Conservation (phyloP, 30 jellyfish, hydroid and myxozoan genomes). For the Cassiopea xamachana region DNA sequence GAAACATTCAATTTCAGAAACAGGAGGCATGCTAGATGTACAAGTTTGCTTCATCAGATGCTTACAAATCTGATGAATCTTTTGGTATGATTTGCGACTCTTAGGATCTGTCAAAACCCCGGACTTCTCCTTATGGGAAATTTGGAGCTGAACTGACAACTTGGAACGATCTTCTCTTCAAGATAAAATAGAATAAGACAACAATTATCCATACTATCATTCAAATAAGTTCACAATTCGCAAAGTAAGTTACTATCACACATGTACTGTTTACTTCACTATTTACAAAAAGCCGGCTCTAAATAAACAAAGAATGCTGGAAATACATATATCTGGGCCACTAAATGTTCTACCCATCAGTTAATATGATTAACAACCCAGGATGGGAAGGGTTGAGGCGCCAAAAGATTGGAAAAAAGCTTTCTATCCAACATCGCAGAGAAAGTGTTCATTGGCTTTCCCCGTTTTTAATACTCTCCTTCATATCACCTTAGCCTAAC, state of each 20-base stretch:
- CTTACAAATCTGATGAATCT: too few relatives aligned
- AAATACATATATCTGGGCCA: background rate
- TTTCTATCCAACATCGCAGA: background rate
- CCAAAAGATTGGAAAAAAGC: background rate
- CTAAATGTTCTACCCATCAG: background rate
- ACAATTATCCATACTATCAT: conserved; percentile 12
- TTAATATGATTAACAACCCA: background rate
- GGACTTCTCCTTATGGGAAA: too few relatives aligned
- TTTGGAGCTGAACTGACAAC: too few relatives aligned
- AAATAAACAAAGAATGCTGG: background rate
- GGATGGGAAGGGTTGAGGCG: background rate
- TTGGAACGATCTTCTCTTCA: background rate
- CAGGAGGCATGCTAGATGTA: too few relatives aligned
- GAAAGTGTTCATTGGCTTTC: background rate
- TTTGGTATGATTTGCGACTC: too few relatives aligned
- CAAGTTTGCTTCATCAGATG: too few relatives aligned
- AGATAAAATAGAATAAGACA: background rate
- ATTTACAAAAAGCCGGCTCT: conserved; percentile 1
- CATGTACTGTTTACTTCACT: background rate
- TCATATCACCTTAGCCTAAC: too few relatives aligned
- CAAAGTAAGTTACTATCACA: conserved; percentile 13
- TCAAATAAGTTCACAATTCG: conserved; percentile 19
- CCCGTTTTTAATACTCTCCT: too few relatives aligned
- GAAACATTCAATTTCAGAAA: too few relatives aligned
- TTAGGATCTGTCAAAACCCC: too few relatives aligned